A percentile compares a stretch with the other conserved stretches of the same genome.
Evolutionary conservation across 2,888 invertebrate species (phyloP).

Genomic region (Mantis religiosa): DNA sequence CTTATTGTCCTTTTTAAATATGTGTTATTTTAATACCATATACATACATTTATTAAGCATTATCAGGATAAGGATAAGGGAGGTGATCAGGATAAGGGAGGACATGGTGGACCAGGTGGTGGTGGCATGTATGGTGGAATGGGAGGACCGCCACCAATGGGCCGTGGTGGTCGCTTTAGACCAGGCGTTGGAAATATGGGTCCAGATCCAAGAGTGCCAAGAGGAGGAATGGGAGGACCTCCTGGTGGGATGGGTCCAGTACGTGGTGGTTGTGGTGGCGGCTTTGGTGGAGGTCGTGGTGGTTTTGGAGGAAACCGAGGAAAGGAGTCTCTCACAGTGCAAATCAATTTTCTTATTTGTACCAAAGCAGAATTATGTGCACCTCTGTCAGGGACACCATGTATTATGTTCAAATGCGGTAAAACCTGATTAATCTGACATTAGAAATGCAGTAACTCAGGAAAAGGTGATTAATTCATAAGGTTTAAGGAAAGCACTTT

Average conservation of each 20-base stretch:
- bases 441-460: neutral
- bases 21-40: too few relatives aligned
- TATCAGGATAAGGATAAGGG: too few relatives aligned
- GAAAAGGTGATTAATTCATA: neutral
- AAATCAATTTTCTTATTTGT: constrained; percentile 22
- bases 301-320: constrained; percentile 38
- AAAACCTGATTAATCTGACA: neutral
- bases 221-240: constrained; percentile 36
- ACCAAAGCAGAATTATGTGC: neutral
- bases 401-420: neutral
- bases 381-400: neutral
- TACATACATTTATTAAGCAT: too few relatives aligned
- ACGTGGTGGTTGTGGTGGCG: constrained; percentile 32
- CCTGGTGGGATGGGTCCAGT: constrained; percentile 26
- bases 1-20: too few relatives aligned
- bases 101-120: constrained; percentile 44
- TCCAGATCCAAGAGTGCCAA: constrained; percentile 36
- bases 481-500: neutral
- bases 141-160: constrained; percentile 36
- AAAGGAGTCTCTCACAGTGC: constrained; percentile 36
- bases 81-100: constrained; percentile 47
- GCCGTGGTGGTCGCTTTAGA: constrained; percentile 37
- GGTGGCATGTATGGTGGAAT: constrained; percentile 35
- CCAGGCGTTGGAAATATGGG: constrained; percentile 38
- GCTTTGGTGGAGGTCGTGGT: constrained; percentile 35